Base-by-base conservation (phyloP, 2,888 invertebrate genomes). In the Octonoba sinensis region DNA sequence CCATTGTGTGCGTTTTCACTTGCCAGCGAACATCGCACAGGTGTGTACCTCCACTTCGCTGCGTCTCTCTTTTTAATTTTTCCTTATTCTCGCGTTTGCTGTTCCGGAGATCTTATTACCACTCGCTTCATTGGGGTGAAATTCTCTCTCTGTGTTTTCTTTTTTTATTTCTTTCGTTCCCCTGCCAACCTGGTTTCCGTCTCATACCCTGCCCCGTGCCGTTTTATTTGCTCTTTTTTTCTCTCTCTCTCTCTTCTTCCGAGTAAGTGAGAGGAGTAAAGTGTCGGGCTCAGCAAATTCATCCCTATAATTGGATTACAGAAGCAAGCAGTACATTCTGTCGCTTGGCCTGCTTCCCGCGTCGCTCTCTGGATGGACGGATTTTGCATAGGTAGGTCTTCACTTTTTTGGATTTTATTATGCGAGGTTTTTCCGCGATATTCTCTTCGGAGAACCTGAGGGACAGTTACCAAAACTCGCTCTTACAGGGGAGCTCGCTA, bases 231-330 rank as follows among this genome's bases (percentile, higher is more conserved):
- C 64, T 65, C 44, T 62, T 18, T 47, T 56, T 54, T 47, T 64
- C n/a, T 47, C 44, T 44, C 57, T 16, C 57, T 24, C 36, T 60
- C 60, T 11, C 22, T 57, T 15, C 13, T 20, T n/a, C n/a, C 44
- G 36, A 44, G n/a, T 65, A 47, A 74, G 57, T 57, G 74, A 74
- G n/a, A 56, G 47, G 4, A 59, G 46, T 44, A 46, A 70, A 18
- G 3, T 51, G 57, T 18, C 47, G 44, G 46, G 57, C 74, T 74
- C 74, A 74, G 74, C 74, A 74, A 56, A 73, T 73, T 64, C 64
- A 51, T 18, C 49, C 74, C 66, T 74, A 74, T 74, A 74, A 74
- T 74, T 74, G 74, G 74, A 65, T 74, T 54, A 65, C 65, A 24
- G 57, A 22, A 20, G 46, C 27, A 24, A 18, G 24, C 54, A 18